A percentile compares a stretch with the other conserved stretches of the same genome.
Conservation (phyloP, 2,797 vertebrate species). For the Arremon aurantiirostris region DNA sequence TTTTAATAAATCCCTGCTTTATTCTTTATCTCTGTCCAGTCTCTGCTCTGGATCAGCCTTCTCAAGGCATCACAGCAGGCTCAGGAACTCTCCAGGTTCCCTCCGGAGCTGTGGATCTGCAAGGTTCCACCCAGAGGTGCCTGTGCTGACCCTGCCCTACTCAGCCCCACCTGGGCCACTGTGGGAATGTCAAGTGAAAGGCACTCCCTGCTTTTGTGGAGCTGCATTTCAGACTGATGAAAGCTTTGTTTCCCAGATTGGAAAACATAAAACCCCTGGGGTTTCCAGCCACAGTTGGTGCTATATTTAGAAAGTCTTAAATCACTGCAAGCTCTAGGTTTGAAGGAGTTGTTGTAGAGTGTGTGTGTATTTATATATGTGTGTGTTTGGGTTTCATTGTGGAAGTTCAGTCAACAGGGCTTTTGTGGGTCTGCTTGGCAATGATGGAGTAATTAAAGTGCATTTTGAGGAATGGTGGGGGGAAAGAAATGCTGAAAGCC, state of each 20-base stretch:
- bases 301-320: slow-evolving; percentile 67
- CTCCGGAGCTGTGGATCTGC: not conserved
- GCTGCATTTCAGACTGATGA: slow-evolving; percentile 48
- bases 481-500: not conserved
- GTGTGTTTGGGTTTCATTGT: slow-evolving; percentile 46
- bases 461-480: slow-evolving; percentile 31
- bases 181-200: not conserved
- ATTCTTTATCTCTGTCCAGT: too few species aligned
- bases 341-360: not conserved
- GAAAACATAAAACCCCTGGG: slow-evolving; percentile 42
- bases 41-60: too few species aligned
- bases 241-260: slow-evolving; percentile 64
- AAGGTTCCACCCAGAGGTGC: not conserved
- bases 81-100: not conserved
- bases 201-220: not conserved
- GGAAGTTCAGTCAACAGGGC: not conserved
- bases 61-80: not conserved
- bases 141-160: not conserved
- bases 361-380: not conserved
- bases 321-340: slow-evolving; percentile 33
- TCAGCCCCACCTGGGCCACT: not conserved
- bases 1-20: too few species aligned
- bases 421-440: slow-evolving; percentile 57
- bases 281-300: slow-evolving; percentile 48
- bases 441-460: slow-evolving; percentile 2